Conservation (phyloP, 92 coral and sea anemone species). For the Zoanthus sansibaricus region DNA sequence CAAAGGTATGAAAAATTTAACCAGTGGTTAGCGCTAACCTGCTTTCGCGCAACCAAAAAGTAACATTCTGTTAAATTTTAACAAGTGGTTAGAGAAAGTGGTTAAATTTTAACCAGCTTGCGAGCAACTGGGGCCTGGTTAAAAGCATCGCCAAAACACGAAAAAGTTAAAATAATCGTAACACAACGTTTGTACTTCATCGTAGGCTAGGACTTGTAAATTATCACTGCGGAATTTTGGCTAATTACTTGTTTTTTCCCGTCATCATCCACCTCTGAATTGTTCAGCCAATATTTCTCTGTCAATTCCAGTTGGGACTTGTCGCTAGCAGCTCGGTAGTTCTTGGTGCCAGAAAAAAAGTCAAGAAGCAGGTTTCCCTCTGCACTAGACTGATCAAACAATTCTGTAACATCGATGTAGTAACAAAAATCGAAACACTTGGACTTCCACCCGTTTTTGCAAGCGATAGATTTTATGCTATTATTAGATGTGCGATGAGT, state of each 20-base stretch:
- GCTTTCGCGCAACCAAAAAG: not conserved
- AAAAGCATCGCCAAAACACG: no score
- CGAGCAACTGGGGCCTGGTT: no score
- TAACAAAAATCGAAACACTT: not conserved
- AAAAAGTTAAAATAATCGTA: no score
- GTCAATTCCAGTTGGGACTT: not conserved
- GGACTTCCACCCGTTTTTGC: not conserved
- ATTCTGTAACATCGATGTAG: not conserved
- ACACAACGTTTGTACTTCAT: no score
- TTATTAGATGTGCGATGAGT: not conserved
- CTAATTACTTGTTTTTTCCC: constrained; percentile 1
- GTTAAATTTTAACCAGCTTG: no score
- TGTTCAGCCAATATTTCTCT: not conserved
- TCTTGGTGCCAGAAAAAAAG: not conserved
- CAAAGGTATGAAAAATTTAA: no score
- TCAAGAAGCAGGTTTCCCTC: not conserved
- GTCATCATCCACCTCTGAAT: not conserved
- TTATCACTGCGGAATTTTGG: not conserved
- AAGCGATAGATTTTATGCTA: not conserved
- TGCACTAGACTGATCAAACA: not conserved
- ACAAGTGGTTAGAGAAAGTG: no score
- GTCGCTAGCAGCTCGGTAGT: constrained; percentile 1
- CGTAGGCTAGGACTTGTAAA: not conserved
- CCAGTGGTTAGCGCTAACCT: no score
- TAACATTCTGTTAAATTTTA: no score